Evolutionary conservation across 2,113 vertebrate genomes (phyloP), one percentile per base, ranked within the genome.

Genomic region (Tragelaphus buxtoni): DNA sequence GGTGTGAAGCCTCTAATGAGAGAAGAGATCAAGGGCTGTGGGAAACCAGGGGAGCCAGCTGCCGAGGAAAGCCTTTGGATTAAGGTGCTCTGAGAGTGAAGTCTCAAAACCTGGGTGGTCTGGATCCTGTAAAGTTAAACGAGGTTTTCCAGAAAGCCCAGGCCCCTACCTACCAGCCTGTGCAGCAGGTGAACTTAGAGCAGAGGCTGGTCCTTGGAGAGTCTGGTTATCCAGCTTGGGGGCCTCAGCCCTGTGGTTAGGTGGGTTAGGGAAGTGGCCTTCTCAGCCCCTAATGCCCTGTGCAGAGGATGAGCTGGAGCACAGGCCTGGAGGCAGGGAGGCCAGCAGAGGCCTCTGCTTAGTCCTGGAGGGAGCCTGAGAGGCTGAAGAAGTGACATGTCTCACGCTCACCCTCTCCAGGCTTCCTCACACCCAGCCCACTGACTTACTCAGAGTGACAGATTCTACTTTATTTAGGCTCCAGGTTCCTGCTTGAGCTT

Each of bases 391-490:
- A 56, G 42, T 11, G 47, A 5, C 4, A 35, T 69, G 90, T 30
- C 35, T 3, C 86, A 24, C 9, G 2, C n/a, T 45, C 16, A 22
- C 17, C 77, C 5, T 2, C 5, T 47, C 18, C 4, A 0, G 5
- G 56, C 26, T 8, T 77, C 9, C 61, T 28, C 2, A 16, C 22
- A 17, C 45, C 11, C 20, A 5, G n/a, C 18, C 47, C 80, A 90
- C 86, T 77, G 94, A 81, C 0, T 0, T 45, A 65, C 94, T 96
- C 80, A 93, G 94, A 97, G 74, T 83, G 97, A 95, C 13, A 83
- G 94, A 76, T 98, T 98, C 95, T 97, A 92, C 98, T 98, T 98
- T 98, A 98, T 98, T 98, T 98, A 91, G 96, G 39, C 58, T 97
- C 95, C 93, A 94, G 65, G 18, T 39, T 22, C 65, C 65, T 39